A percentile compares a stretch with the other conserved stretches of the same genome.
Evolutionary conservation across 2,888 invertebrate species (phyloP).

Genomic region (Microctonus hyperodae): DNA sequence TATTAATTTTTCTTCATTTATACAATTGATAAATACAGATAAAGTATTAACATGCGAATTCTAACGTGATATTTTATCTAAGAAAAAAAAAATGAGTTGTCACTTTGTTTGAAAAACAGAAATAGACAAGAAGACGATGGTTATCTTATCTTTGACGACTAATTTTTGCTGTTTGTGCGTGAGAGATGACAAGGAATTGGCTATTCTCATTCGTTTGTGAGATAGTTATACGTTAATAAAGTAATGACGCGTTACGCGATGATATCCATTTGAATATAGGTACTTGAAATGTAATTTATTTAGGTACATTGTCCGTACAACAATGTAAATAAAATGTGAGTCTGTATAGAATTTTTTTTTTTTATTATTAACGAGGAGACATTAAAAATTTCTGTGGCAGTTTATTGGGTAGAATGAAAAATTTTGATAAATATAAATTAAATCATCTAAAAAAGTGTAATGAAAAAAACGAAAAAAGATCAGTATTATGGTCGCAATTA

Average conservation of each 20-base stretch:
- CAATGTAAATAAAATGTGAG: background rate
- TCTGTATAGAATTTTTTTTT: background rate
- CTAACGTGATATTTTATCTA: background rate
- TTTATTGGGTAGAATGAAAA: background rate
- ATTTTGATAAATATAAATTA: background rate
- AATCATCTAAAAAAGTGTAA: background rate
- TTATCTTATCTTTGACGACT: background rate
- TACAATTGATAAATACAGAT: background rate
- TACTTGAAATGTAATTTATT: background rate
- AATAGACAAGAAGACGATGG: background rate
- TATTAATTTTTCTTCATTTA: background rate
- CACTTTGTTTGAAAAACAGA: background rate
- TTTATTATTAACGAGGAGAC: background rate
- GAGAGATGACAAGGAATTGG: background rate
- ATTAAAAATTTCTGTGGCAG: background rate
- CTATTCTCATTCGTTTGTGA: background rate
- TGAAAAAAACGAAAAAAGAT: background rate
- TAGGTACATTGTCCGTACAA: conserved; percentile 1
- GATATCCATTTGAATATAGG: background rate
- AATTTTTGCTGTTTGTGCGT: background rate
- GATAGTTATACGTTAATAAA: background rate
- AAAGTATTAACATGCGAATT: background rate
- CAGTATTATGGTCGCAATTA: background rate
- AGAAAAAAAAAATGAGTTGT: too few relatives aligned
- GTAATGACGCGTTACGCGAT: background rate